Evolutionary conservation across 2,888 invertebrate species (phyloP).

Genomic region (Amiota mariae): DNA sequence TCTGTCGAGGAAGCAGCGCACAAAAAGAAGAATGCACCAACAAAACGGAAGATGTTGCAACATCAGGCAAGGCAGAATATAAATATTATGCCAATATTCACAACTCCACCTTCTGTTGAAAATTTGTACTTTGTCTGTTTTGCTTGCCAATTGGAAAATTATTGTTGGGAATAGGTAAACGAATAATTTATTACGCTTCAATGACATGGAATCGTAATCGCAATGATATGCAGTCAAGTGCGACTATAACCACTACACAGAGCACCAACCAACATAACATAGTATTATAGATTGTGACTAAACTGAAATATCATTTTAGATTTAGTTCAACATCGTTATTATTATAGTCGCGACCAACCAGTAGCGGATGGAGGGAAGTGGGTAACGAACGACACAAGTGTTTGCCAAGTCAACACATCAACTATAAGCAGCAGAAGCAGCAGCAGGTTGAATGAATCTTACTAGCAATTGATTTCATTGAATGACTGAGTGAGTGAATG

Average conservation of each 20-base stretch:
- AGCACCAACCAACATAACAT: background rate
- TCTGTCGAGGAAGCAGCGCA: background rate
- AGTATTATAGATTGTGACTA: background rate
- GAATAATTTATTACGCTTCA: slow-evolving; percentile 46
- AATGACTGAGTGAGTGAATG: no score
- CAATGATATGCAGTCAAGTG: slow-evolving; percentile 25
- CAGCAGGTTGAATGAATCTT: slow-evolving; percentile 13
- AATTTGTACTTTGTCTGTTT: slow-evolving; percentile 43
- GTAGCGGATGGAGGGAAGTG: no score
- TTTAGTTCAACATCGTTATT: background rate
- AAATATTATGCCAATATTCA: slow-evolving; percentile 67
- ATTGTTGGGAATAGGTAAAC: slow-evolving; percentile 53
- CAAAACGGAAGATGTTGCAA: slow-evolving; percentile 36
- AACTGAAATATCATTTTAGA: background rate
- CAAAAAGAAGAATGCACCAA: background rate
- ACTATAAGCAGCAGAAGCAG: background rate
- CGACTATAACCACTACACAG: background rate
- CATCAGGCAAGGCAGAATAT: slow-evolving; percentile 39
- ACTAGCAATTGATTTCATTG: slow-evolving; percentile 13
- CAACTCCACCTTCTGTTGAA: slow-evolving; percentile 70
- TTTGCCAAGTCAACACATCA: no score
- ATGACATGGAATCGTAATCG: slow-evolving; percentile 9
- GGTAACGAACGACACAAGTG: no score
- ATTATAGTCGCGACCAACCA: background rate
- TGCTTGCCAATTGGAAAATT: slow-evolving; percentile 55